Conservation (phyloP, 2,113 vertebrate species). For the Mirza zaza region DNA sequence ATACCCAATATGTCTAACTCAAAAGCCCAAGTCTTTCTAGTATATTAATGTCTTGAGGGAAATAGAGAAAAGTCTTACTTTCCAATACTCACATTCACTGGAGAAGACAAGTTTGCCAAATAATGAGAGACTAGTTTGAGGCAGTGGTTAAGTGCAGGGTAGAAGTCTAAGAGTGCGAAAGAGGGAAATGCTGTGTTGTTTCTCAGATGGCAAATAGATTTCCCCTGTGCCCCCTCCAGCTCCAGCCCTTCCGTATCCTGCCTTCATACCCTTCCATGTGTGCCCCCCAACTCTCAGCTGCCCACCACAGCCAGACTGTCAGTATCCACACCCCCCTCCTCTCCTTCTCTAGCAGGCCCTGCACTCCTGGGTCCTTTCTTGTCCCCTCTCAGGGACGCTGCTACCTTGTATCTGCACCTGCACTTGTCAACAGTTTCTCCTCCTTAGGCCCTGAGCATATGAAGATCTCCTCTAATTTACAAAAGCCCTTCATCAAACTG, state of each 20-base stretch:
- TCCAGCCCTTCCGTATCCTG: neutral
- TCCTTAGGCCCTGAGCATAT: neutral
- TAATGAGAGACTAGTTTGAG: neutral
- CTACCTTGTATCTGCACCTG: neutral
- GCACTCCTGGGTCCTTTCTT: neutral
- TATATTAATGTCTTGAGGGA: neutral
- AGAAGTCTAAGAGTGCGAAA: too few relatives aligned
- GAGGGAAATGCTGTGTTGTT: neutral
- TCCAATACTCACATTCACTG: neutral
- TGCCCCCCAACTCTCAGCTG: neutral
- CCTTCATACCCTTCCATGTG: too few relatives aligned
- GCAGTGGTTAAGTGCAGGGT: neutral
- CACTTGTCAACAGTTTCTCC: neutral
- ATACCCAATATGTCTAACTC: neutral
- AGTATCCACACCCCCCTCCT: neutral
- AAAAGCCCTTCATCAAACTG: neutral
- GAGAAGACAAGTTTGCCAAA: neutral
- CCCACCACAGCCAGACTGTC: neutral
- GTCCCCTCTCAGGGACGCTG: neutral
- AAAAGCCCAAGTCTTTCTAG: neutral
- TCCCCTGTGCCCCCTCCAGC: neutral
- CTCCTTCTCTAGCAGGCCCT: neutral
- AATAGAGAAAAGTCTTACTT: neutral
- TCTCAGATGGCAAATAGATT: neutral
- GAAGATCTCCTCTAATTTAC: neutral